Conservation (phyloP, 2,113 vertebrate species). For the Tetraodon nigroviridis region DNA sequence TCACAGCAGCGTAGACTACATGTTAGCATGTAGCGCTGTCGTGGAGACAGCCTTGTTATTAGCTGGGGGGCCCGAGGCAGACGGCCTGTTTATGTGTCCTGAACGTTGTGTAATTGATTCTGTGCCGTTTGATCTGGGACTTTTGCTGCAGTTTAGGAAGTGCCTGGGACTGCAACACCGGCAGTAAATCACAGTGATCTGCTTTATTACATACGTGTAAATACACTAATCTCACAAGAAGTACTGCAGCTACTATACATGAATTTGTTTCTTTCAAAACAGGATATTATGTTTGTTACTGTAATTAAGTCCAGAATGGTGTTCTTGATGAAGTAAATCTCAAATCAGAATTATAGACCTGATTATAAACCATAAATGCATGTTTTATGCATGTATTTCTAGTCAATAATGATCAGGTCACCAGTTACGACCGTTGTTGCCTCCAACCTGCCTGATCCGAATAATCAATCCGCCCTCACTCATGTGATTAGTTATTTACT, state of each 20-base stretch:
- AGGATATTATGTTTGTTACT: no score
- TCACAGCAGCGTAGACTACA: slow-evolving; percentile 38
- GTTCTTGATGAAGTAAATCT: no score
- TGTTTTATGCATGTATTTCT: no score
- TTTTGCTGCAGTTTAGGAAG: slow-evolving; percentile 1
- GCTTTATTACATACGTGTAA: background rate
- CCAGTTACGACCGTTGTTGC: no score
- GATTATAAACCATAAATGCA: no score
- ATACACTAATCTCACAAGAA: no score
- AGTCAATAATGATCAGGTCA: no score
- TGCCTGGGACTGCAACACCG: slow-evolving; percentile 1
- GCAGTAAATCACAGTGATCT: background rate
- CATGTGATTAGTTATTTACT: slow-evolving; percentile 8
- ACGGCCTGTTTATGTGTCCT: slow-evolving; percentile 43
- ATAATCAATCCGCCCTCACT: slow-evolving; percentile 4
- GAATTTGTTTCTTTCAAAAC: background rate
- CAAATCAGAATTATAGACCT: no score
- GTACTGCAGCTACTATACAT: no score
- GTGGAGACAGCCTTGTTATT: slow-evolving; percentile 53
- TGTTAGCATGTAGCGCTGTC: slow-evolving; percentile 40
- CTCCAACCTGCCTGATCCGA: no score
- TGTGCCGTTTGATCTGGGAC: slow-evolving; percentile 18
- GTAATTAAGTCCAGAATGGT: no score
- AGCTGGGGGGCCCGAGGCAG: slow-evolving; percentile 27
- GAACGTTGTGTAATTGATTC: slow-evolving; percentile 34